Conservation (phyloP, 1,140 invertebrate genomes). For the Scaptomyza graminum region DNA sequence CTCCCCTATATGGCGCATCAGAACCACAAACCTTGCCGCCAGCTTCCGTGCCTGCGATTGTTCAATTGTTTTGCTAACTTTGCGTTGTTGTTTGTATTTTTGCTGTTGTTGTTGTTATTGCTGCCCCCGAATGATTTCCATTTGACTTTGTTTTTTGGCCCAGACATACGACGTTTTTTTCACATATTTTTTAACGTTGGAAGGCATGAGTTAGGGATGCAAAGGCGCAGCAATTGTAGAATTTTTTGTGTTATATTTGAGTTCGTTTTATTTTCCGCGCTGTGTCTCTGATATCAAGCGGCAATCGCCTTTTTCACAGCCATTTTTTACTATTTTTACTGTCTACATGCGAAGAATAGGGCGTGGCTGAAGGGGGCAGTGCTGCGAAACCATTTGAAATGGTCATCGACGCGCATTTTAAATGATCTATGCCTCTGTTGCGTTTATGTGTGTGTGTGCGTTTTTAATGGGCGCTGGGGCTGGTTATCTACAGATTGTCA, state of each 20-base stretch:
- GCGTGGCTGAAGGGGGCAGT: constrained; percentile 22
- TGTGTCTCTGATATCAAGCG: constrained; percentile 77
- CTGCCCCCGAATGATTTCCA: constrained; percentile 70
- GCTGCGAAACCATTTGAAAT: constrained; percentile 71
- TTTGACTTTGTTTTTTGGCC: constrained; percentile 81
- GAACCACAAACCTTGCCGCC: constrained; percentile 50
- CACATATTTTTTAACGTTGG: constrained; percentile 19
- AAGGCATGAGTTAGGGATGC: background rate
- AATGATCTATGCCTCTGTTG: constrained; percentile 71
- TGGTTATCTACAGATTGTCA: background rate
- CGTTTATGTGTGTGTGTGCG: constrained; percentile 27
- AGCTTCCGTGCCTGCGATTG: constrained; percentile 71
- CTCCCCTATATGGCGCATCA: constrained; percentile 4
- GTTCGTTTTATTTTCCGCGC: constrained; percentile 72
- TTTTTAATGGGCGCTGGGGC: constrained; percentile 53
- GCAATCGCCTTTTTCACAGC: constrained; percentile 59
- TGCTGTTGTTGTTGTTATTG: constrained; percentile 44
- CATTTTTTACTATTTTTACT: constrained; percentile 72
- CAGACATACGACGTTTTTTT: constrained; percentile 75
- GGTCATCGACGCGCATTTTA: constrained; percentile 81
- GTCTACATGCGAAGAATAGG: constrained; percentile 56
- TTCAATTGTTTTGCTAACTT: constrained; percentile 82
- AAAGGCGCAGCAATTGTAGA: constrained; percentile 74
- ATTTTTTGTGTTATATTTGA: constrained; percentile 80
- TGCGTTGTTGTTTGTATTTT: constrained; percentile 58